Base-by-base conservation (phyloP, 64 coral and sea anemone genomes). In the Cladopsammia gracilis region DNA sequence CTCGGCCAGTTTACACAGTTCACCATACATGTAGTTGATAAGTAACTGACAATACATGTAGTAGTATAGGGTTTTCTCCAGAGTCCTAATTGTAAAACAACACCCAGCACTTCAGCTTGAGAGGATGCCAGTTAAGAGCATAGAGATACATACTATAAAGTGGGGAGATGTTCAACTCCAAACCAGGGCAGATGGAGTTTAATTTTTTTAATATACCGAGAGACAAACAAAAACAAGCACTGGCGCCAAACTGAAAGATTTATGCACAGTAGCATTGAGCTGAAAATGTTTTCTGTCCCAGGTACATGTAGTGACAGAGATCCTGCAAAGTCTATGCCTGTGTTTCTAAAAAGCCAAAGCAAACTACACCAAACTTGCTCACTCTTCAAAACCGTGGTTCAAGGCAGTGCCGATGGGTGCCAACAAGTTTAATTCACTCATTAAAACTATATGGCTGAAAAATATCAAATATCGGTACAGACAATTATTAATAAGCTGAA, bases 401-500 rank as follows among this genome's bases (percentile, higher is more conserved):
- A 89, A 77, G 19, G 16, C 23, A 62, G 54, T 72, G 6, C 49
- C 54, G 8, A 42, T 89, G 71, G 70, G 58, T 20, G 58, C 34
- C 13, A 89, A 89, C 51, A 89, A 87, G 18, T 48, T 77, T 12
- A 89, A 77, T 51, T 58, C 58, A 47, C 49, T 77, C 18, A 89
- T 89, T 71, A 77, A 89, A 46, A 77, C 72, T 4, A 87, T n/a
- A 89, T 89, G 87, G 87, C 87, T 43, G 73, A 79, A 65, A 78
- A 90, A 79, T n/a, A n/a, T n/a, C n/a, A n/a, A n/a, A n/a, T n/a
- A n/a, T n/a, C n/a, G n/a, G n/a, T n/a, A n/a, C n/a, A n/a, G n/a
- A n/a, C n/a, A n/a, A n/a, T n/a, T n/a, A n/a, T n/a, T n/a, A n/a
- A n/a, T n/a, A n/a, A n/a, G n/a, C n/a, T n/a, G n/a, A n/a, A n/a